Conservation (phyloP, 2,888 invertebrate genomes). For the Lochmaea crataegi region DNA sequence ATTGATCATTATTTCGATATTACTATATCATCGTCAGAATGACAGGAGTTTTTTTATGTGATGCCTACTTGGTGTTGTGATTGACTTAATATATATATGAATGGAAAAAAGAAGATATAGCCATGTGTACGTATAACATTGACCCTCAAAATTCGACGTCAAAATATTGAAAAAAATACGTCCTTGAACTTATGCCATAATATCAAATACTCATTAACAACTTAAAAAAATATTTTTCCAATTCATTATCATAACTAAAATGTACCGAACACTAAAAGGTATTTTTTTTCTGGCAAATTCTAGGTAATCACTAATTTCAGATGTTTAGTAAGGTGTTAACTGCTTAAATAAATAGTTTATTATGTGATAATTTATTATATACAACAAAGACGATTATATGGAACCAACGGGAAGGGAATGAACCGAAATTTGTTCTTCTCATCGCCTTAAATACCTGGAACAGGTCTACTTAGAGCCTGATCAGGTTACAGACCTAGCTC, state of each 20-base stretch:
- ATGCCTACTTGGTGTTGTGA: too few relatives aligned
- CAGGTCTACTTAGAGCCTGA: too few relatives aligned
- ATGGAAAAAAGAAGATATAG: too few relatives aligned
- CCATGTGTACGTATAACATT: neutral
- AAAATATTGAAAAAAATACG: slow-evolving; percentile 4
- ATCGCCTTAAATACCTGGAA: too few relatives aligned
- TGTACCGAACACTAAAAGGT: neutral
- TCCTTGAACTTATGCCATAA: slow-evolving; percentile 9
- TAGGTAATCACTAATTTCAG: neutral
- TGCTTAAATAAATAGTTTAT: slow-evolving; percentile 7
- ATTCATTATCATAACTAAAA: neutral
- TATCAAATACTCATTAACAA: neutral
- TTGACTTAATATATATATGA: too few relatives aligned
- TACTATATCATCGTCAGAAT: too few relatives aligned
- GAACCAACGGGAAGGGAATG: neutral
- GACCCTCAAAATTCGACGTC: neutral
- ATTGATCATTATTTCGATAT: too few relatives aligned
- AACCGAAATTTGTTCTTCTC: too few relatives aligned
- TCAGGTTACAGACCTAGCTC: too few relatives aligned
- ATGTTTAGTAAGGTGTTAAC: neutral
- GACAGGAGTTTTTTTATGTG: too few relatives aligned
- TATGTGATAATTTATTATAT: slow-evolving; percentile 2
- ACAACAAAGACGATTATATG: neutral
- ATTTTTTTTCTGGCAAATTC: slow-evolving; percentile 7
- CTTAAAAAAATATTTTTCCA: slow-evolving; percentile 6